Conservation (phyloP, 1,140 invertebrate species). For the Brachionus koreanus region DNA sequence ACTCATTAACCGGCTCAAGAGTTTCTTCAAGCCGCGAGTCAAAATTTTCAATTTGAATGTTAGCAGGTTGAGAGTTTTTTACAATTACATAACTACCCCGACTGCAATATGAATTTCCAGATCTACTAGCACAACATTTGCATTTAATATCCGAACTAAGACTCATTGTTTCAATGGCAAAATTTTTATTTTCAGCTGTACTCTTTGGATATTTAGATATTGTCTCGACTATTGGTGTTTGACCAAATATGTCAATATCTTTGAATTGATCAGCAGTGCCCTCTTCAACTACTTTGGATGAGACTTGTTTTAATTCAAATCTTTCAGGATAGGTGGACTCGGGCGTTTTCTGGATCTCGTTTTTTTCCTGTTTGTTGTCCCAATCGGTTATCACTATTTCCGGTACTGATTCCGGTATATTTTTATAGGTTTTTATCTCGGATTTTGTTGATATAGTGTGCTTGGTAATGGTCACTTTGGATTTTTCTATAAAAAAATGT, state of each 20-base stretch:
- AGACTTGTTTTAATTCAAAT: neutral
- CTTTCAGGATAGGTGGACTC: neutral
- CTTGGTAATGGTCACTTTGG: constrained; percentile 14
- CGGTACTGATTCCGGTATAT: neutral
- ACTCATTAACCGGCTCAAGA: neutral
- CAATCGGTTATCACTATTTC: constrained; percentile 11
- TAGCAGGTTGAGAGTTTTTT: constrained; percentile 28
- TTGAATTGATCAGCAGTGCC: constrained; percentile 6
- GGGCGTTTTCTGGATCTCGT: neutral
- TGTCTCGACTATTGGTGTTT: neutral
- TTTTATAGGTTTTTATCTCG: neutral
- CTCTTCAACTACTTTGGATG: constrained; percentile 16
- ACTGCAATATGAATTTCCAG: neutral
- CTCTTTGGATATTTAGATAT: neutral
- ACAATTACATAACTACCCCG: constrained; percentile 17
- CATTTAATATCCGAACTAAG: neutral
- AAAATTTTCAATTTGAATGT: constrained; percentile 24
- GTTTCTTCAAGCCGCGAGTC: constrained; percentile 6
- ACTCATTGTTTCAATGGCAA: constrained; percentile 1
- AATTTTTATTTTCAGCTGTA: neutral
- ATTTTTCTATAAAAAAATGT: constrained; percentile 10
- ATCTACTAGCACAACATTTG: neutral
- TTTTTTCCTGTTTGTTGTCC: neutral
- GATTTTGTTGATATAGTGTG: constrained; percentile 2
- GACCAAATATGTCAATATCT: constrained; percentile 2